Evolutionary conservation across 2,113 vertebrate genomes (phyloP).

Genomic region (Neogobius melanostomus): DNA sequence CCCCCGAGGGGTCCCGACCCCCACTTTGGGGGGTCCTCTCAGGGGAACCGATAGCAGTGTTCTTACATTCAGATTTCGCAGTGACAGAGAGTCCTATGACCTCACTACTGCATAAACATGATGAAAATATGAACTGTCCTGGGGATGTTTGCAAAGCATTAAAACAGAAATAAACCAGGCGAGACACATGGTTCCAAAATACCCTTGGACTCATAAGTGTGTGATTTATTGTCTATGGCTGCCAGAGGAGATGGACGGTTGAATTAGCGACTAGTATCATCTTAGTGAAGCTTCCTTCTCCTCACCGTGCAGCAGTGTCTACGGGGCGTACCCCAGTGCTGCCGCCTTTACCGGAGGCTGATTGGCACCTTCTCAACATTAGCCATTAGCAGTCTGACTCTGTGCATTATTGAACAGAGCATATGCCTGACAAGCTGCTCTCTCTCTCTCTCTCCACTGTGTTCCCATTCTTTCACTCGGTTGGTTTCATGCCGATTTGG

Average conservation of each 20-base stretch:
- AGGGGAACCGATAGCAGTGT: too few relatives aligned
- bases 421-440: constrained; percentile 59
- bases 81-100: too few relatives aligned
- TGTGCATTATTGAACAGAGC: constrained; percentile 72
- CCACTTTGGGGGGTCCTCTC: too few relatives aligned
- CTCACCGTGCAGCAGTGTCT: constrained; percentile 1
- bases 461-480: too few relatives aligned
- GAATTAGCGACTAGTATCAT: constrained; percentile 16
- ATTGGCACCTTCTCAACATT: constrained; percentile 41
- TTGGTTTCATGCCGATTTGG: too few relatives aligned
- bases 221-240: not conserved
- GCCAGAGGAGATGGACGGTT: not conserved
- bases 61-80: too few relatives aligned
- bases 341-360: constrained; percentile 44
- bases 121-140: too few relatives aligned
- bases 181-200: too few relatives aligned
- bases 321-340: constrained; percentile 8
- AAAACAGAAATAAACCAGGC: too few relatives aligned
- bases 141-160: too few relatives aligned
- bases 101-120: too few relatives aligned
- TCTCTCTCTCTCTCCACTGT: constrained; percentile 7
- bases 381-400: constrained; percentile 48
- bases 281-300: not conserved
- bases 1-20: too few relatives aligned
- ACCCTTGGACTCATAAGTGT: not conserved